These are phyloP conservation scores for Scaptomyza montana DNA, from an alignment of 1,140 invertebrate genomes.

Conservation along the genomic window DNA sequence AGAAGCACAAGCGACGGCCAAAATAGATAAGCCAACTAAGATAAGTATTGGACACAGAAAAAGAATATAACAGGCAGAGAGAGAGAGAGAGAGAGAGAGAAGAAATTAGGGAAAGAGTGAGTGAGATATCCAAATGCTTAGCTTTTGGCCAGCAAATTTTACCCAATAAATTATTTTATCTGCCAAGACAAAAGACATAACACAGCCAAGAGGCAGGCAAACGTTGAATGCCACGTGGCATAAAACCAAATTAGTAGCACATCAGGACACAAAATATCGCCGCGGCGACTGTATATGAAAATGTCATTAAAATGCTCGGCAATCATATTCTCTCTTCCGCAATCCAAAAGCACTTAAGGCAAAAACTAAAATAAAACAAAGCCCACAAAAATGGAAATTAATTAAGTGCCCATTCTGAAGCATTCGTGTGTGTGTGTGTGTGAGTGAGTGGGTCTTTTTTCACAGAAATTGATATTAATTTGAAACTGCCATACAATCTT, in stretches of 20 bases:
- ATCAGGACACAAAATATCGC: constrained; percentile 44
- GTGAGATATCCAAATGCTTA: constrained; percentile 49
- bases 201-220: constrained; percentile 21
- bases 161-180: constrained; percentile 80
- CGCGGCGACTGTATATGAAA: constrained; percentile 70
- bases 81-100: constrained; percentile 13
- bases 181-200: constrained; percentile 44
- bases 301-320: constrained; percentile 69
- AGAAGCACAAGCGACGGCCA: constrained; percentile 68
- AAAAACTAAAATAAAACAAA: constrained; percentile 49
- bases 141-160: constrained; percentile 78
- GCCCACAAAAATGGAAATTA: constrained; percentile 61
- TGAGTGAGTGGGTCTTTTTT: background rate
- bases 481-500: constrained; percentile 28
- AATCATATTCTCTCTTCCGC: constrained; percentile 20
- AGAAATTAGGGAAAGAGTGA: background rate
- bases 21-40: constrained; percentile 72
- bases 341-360: constrained; percentile 47
- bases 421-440: constrained; percentile 6
- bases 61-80: constrained; percentile 35
- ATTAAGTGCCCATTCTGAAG: constrained; percentile 58
- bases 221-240: constrained; percentile 61
- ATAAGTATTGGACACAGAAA: constrained; percentile 50
- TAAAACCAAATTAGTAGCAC: constrained; percentile 67
- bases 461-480: constrained; percentile 55